Conservation (phyloP, 2,113 vertebrate species). For the Todiramphus chloris region DNA sequence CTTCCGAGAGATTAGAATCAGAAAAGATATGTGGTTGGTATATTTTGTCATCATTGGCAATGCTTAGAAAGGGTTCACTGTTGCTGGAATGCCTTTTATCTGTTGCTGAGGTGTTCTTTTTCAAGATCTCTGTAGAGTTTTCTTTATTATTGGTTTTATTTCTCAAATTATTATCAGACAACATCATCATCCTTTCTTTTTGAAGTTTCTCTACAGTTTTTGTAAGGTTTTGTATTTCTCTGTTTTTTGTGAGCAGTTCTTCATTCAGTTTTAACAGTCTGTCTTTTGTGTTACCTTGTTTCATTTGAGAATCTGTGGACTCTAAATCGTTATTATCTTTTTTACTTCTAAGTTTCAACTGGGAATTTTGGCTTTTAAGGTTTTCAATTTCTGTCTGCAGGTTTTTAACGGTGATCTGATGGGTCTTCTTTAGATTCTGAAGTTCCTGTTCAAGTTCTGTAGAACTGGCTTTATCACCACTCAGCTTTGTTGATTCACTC, state of each 20-base stretch:
- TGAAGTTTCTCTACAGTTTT: conserved; percentile 89
- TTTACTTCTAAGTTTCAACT: conserved; percentile 56
- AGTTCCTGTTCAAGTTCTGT: conserved; percentile 77
- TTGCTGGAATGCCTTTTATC: conserved; percentile 8
- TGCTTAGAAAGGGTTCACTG: conserved; percentile 45
- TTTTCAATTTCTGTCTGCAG: conserved; percentile 78
- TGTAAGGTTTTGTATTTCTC: conserved; percentile 85
- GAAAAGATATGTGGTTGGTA: conserved; percentile 81
- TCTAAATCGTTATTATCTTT: conserved; percentile 60
- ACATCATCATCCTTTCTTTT: conserved; percentile 82
- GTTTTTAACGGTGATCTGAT: conserved; percentile 68
- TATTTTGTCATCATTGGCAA: conserved; percentile 68
- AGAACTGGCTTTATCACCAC: conserved; percentile 9
- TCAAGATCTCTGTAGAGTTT: not conserved
- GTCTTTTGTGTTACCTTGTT: conserved; percentile 73
- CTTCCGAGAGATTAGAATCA: conserved; percentile 79
- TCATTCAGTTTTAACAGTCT: conserved; percentile 82
- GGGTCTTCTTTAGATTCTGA: conserved; percentile 59
- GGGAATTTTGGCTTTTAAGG: conserved; percentile 77
- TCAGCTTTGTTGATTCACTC: conserved; percentile 23
- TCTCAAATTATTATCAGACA: conserved; percentile 67
- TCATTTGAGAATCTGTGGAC: conserved; percentile 66
- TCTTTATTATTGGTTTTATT: conserved; percentile 29
- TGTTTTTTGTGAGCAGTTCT: conserved; percentile 82
- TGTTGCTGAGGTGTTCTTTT: conserved; percentile 30